Evolutionary conservation across 2,113 vertebrate species (phyloP).

Genomic region (Sitta europaea): DNA sequence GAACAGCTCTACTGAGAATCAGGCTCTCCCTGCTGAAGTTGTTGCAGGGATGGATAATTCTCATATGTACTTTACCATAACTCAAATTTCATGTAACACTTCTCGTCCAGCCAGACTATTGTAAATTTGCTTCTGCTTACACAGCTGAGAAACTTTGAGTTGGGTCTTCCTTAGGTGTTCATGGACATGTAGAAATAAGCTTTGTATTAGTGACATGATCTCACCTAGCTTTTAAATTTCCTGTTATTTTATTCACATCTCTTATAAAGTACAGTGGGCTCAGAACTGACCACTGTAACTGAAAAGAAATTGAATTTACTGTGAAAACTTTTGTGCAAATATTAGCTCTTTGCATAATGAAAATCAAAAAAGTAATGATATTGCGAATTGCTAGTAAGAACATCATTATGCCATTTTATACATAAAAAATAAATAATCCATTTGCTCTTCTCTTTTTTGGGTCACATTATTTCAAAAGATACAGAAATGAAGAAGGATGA

Average conservation of each 20-base stretch:
- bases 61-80: neutral
- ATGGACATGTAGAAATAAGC: neutral
- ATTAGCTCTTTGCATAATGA: neutral
- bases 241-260: neutral
- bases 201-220: neutral
- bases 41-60: neutral
- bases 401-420: neutral
- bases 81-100: neutral
- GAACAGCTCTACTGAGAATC: neutral
- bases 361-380: neutral
- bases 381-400: neutral
- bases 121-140: neutral
- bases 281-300: neutral
- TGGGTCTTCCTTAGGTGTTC: neutral
- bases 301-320: neutral
- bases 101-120: neutral
- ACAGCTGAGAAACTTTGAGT: neutral
- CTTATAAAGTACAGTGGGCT: neutral
- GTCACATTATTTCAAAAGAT: neutral
- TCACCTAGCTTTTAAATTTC: neutral
- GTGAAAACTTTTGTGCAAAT: neutral
- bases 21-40: neutral
- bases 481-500: accelerated
- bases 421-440: neutral
- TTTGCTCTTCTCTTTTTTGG: neutral